Percentiles rank a stretch among this genome's conserved stretches.
Evolutionary conservation across 2,888 invertebrate genomes (phyloP).

Genomic region (Trypoxylon attenuatum): DNA sequence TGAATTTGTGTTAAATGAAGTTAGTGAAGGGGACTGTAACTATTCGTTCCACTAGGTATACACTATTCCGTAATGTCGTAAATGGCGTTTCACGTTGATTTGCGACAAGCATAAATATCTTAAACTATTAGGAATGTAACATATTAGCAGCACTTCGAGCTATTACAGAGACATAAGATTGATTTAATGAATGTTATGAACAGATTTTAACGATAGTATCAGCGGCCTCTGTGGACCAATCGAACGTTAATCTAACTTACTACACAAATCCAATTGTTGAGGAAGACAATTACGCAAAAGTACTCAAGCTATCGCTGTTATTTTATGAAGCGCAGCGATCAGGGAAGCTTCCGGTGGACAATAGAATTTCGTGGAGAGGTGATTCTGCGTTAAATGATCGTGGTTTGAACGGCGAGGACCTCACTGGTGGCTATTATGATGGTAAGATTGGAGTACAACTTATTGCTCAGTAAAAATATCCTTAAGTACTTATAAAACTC

Average conservation of each 20-base stretch:
- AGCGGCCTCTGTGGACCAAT: conserved; percentile 32
- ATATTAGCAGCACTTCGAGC: too few relatives aligned
- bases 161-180: too few relatives aligned
- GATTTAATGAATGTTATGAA: not conserved
- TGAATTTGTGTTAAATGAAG: too few relatives aligned
- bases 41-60: too few relatives aligned
- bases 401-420: conserved; percentile 76
- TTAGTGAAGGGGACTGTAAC: too few relatives aligned
- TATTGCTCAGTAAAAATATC: too few relatives aligned
- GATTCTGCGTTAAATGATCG: conserved; percentile 77
- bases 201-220: conserved; percentile 26
- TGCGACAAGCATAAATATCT: too few relatives aligned
- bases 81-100: too few relatives aligned
- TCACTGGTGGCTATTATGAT: conserved; percentile 78
- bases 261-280: conserved; percentile 43
- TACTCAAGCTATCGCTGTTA: conserved; percentile 75
- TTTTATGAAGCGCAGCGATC: conserved; percentile 79
- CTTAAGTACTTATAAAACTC: too few relatives aligned
- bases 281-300: conserved; percentile 74
- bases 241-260: conserved; percentile 16
- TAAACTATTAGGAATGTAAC: too few relatives aligned
- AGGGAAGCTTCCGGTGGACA: conserved; percentile 75
- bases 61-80: too few relatives aligned
- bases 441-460: too few relatives aligned
- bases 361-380: conserved; percentile 76